Base-by-base conservation (phyloP, 2,797 vertebrate species). In the Melopsittacus undulatus region DNA sequence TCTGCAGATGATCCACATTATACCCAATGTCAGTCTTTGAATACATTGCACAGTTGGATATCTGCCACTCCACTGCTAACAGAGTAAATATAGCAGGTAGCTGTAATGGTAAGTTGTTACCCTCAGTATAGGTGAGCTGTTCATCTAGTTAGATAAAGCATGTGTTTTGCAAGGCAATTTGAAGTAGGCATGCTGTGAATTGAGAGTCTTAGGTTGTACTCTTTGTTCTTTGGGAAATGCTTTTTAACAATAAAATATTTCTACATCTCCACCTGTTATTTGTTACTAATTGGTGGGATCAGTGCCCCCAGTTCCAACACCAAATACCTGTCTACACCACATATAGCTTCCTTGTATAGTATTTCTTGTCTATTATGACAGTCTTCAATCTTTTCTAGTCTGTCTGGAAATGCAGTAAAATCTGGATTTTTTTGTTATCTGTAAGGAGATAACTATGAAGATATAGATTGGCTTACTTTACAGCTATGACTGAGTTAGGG, bases 261-360 rank as follows among this genome's bases (percentile, higher is more conserved):
- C 11, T 81, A 13, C 23, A 36, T 66, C 11, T 11, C 8, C 23
- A 24, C 12, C 10, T 62, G 9, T 57, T 72, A 38, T 59, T 81
- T 67, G 23, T 54, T 76, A 9, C 16, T 72, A 15, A 22, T 8
- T 46, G 15, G 10, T 63, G 13, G 16, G 21, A 70, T 72, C 3
- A 4, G 12, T 51, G 30, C 43, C 26, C 8, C 16, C 32, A 57
- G 30, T 22, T 38, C 7, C 17, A 36, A 32, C 8, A 40, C 0
- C 6, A 51, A 76, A 67, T 34, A 43, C 7, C 2, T 15, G 19
- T 66, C 27, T 1, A 1, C 29, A 30, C 30, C 1, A 0, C 27
- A 5, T 70, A 9, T 5, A 52, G 2, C 38, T 74, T 72, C 17
- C 22, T 69, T 66, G 16, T 20, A 7, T 1, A 16, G 1, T 34